phyloP scores from a whole-genome alignment of 1,140 invertebrate species.

The Cyrtorhinus lividipennis region DNA sequence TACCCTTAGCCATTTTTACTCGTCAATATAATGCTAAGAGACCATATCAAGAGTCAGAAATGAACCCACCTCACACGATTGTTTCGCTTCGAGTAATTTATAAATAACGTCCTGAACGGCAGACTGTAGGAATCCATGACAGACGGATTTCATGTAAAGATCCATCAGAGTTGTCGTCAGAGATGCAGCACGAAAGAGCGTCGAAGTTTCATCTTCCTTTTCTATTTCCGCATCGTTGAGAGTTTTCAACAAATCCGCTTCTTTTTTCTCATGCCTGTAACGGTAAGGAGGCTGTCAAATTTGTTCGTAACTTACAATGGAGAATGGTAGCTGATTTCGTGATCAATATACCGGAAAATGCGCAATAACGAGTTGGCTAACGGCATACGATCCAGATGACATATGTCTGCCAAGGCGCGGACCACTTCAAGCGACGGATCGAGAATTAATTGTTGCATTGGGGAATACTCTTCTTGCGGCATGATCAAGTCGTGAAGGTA shows the following conservation, averaged over 20 bases:
- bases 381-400: slow-evolving; percentile 73
- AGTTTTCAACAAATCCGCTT: slow-evolving; percentile 74
- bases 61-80: slow-evolving; percentile 85
- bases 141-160: slow-evolving; percentile 88
- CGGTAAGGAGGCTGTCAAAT: no score
- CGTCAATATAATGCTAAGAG: no score
- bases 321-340: no score
- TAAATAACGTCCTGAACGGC: slow-evolving; percentile 80
- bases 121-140: slow-evolving; percentile 66
- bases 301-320: no score
- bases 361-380: slow-evolving; percentile 62
- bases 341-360: slow-evolving; percentile 52
- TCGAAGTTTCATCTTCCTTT: slow-evolving; percentile 82
- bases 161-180: slow-evolving; percentile 92
- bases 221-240: slow-evolving; percentile 81
- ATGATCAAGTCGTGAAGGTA: slow-evolving; percentile 93
- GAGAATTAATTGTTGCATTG: slow-evolving; percentile 74
- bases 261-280: slow-evolving; percentile 65
- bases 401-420: slow-evolving; percentile 73
- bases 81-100: slow-evolving; percentile 81
- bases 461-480: slow-evolving; percentile 90
- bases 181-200: slow-evolving; percentile 82
- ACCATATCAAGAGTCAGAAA: no score
- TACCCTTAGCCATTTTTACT: no score
- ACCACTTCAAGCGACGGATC: slow-evolving; percentile 78